Conservation (phyloP, 1,140 invertebrate species). For the Hyposmocoma kahamanoa region DNA sequence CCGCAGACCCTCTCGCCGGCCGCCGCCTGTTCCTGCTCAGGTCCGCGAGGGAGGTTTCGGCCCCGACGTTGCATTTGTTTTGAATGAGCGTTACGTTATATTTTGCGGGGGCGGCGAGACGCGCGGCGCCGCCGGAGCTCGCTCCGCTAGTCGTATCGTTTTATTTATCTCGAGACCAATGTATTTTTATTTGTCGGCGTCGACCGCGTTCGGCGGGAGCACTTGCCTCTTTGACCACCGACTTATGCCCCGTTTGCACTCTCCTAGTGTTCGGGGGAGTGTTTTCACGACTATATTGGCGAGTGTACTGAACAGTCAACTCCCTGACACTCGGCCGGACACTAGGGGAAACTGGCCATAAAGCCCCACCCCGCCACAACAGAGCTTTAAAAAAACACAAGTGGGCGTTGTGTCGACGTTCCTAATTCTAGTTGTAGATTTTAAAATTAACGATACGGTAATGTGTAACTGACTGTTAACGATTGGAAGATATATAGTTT, state of each 20-base stretch:
- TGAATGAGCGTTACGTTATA: conserved; percentile 54
- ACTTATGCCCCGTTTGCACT: no score
- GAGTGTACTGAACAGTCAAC: no score
- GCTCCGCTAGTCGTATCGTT: conserved; percentile 58
- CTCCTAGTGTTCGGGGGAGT: no score
- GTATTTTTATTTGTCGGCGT: conserved; percentile 60
- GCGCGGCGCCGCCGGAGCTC: conserved; percentile 30
- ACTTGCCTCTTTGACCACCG: conserved; percentile 15
- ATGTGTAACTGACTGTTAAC: conserved; percentile 47
- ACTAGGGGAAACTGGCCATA: no score
- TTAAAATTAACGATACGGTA: conserved; percentile 61
- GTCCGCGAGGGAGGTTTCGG: conserved; percentile 14
- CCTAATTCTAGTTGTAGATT: conserved; percentile 61
- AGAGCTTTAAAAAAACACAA: conserved; percentile 58
- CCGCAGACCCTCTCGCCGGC: not conserved
- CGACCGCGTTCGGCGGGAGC: conserved; percentile 33
- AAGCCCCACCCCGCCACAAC: conserved; percentile 35
- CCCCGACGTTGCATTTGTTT: conserved; percentile 57
- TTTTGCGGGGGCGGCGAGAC: conserved; percentile 38
- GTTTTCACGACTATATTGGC: no score
- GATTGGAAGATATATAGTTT: conserved; percentile 65
- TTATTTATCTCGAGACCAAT: conserved; percentile 68
- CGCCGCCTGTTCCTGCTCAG: conserved; percentile 23
- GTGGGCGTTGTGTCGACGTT: conserved; percentile 28
- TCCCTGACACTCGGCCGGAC: no score